Evolutionary conservation across 2,888 invertebrate species (phyloP), one percentile per base, ranked within the genome.

Genomic region (Epirrhoe alternata): DNA sequence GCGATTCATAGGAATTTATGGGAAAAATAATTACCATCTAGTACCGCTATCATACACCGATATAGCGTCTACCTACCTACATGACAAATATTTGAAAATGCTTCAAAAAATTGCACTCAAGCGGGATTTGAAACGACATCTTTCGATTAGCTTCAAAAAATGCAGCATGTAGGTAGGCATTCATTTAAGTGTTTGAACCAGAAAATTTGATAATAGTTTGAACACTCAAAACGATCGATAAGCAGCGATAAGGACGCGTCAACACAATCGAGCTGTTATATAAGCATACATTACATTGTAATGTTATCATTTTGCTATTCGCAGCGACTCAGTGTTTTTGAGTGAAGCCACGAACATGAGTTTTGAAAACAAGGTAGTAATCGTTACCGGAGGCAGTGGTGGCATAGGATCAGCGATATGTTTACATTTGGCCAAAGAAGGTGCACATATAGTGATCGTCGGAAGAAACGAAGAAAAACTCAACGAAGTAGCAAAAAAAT

Each of bases 351-450:
- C 12, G 4, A 42, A 42, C 12, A 42, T 42, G 38, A 42, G 12
- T 75, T 86, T 86, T 35, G 60, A 60, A 53, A 74, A 79, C 16
- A 86, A 85, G 79, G 84, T 85, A 0, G 83, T 86, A 0, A 61
- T 87, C 3, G 73, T 87, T 0, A 86, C 85, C 1, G 87, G 96
- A 6, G 95, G 95, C 0, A 95, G 95, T 78, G 95, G 95, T 5
- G 96, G 96, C 0, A 96, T 96, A 51, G 96, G 96, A 1, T 94
- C 95, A 0, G 94, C 94, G 0, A 93, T 95, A 0, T 95, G 96
- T 0, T 72, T 94, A 0, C 88, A 94, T 50, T 95, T 96, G 71
- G 93, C 95, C 10, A 80, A 76, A 65, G 78, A 83, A 73, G 76
- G 77, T 0, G 81, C 85, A 0, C 60, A 74, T 5, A 77, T 86